Base-by-base conservation (phyloP, 2,113 vertebrate genomes). In the Geococcyx californianus region DNA sequence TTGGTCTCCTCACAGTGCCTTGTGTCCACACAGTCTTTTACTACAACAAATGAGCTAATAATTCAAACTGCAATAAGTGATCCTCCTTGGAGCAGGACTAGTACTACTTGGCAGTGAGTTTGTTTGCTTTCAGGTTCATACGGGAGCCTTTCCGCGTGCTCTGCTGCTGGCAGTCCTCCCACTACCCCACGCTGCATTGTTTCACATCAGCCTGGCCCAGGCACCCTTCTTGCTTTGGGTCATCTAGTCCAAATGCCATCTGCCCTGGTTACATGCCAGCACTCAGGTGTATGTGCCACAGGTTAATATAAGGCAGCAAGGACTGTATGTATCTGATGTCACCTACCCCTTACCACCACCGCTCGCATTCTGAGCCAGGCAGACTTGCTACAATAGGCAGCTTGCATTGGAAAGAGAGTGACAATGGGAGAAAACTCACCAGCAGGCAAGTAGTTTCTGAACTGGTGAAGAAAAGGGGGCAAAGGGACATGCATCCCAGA, bases 1-100 rank as follows among this genome's bases (percentile, higher is more conserved):
- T 93, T 76, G 90, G 81, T 94, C 89, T 84, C 83, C 54, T 96
- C 74, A 58, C 69, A 56, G 93, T 51, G 66, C 94, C 93, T 94
- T 96, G 84, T 4, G 18, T 96, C 94, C 95, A 90, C 83, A 80
- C 80, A 73, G 80, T 68, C 88, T 90, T 92, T 93, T 89, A 92
- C 84, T 89, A 58, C 92, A 96, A 90, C 73, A 92, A 96, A 94
- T 96, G 94, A 95, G 92, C 90, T 95, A 93, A 90, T 97, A 94
- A 95, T 90, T 97, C 86, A 94, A 92, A 84, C 93, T 81, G 93
- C 93, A 92, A 63, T 87, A 93, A 94, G 86, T 75, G 89, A 92
- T 96, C 69, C 93, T 93, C 90, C 88, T 92, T 81, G 92, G 96
- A 92, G 73, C 90, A 79, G 77, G 76, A 90, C 79, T 11, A 86